Base-by-base conservation (phyloP, 2,113 vertebrate species). In the Suncus etruscus region DNA sequence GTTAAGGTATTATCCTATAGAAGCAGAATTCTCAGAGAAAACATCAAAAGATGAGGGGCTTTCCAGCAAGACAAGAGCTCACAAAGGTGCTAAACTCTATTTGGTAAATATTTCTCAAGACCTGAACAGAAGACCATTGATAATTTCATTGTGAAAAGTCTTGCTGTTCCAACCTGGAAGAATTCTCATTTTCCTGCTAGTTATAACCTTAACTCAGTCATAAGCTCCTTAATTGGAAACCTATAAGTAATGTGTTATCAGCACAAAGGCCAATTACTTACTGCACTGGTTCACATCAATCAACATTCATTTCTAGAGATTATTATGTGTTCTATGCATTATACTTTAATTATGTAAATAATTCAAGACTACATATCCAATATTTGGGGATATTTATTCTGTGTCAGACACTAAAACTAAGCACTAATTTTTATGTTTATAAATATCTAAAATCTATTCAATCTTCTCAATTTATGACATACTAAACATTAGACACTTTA, bases 1-100 rank as follows among this genome's bases (percentile, higher is more conserved):
- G 5, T 39, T 39, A 39, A 39, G 39, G 39, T 39, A 54, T 69
- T 50, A 86, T 82, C 45, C 11, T 20, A 32, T 63, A 32, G 8
- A 80, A 61, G 80, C 45, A 65, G 7, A 82, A 66, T 66, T 65
- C 14, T 75, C 0, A 63, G 48, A 92, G 29, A 32, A 96, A 92
- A 89, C 73, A 82, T 50, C 82, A 39, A 54, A 50, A 48, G 65
- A 18, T 11, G 45, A 72, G 66, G 32, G n/a, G 75, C 29, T 66
- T 39, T 50, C 70, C 66, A 94, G 81, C 27, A 54, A 93, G n/a
- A 94, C 82, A 87, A 80, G 91, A 86, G 29, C 69, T 48, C 74
- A 63, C 61, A 5, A 39, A 39, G 77, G 58, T 84, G 89, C 11
- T 51, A 78, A 92, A 89, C n/a, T 75, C 83, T 80, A 50, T 76